A percentile compares a stretch with the other conserved stretches of the same genome.
Conservation (phyloP, 2,888 invertebrate genomes). For the Morinoia aosen region DNA sequence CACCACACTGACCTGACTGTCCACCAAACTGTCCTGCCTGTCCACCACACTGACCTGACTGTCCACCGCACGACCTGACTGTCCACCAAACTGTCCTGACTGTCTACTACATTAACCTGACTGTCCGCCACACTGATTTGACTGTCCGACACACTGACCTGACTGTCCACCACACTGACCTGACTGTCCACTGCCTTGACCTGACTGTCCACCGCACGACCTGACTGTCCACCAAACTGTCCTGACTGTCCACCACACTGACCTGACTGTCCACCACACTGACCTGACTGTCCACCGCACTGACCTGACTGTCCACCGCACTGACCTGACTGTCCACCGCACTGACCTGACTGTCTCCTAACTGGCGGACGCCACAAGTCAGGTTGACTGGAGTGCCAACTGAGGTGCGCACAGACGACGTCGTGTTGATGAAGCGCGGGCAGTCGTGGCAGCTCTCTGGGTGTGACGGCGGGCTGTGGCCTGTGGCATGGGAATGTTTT, state of each 20-base stretch:
- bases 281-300: not conserved
- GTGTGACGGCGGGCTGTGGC: conserved; percentile 47
- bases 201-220: not conserved
- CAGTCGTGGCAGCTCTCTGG: conserved; percentile 58
- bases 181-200: conserved; percentile 51
- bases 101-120: not conserved
- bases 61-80: conserved; percentile 57
- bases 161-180: conserved; percentile 59
- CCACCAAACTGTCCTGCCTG: too few relatives aligned
- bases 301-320: conserved; percentile 58
- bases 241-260: conserved; percentile 58
- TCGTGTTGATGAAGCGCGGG: conserved; percentile 62
- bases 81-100: conserved; percentile 31
- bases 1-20: too few relatives aligned
- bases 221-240: conserved; percentile 4
- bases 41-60: not conserved
- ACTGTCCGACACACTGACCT: conserved; percentile 58
- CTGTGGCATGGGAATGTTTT: not conserved
- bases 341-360: conserved; percentile 62
- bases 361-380: conserved; percentile 61
- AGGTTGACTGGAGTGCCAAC: conserved; percentile 60
- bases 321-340: conserved; percentile 60
- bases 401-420: conserved; percentile 53
- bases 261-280: not conserved
- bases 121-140: conserved; percentile 52